Percentiles rank a stretch among this genome's conserved stretches.
phyloP scores from a whole-genome alignment of 2,888 invertebrate genomes.

The Tetheella fluctuosa region DNA sequence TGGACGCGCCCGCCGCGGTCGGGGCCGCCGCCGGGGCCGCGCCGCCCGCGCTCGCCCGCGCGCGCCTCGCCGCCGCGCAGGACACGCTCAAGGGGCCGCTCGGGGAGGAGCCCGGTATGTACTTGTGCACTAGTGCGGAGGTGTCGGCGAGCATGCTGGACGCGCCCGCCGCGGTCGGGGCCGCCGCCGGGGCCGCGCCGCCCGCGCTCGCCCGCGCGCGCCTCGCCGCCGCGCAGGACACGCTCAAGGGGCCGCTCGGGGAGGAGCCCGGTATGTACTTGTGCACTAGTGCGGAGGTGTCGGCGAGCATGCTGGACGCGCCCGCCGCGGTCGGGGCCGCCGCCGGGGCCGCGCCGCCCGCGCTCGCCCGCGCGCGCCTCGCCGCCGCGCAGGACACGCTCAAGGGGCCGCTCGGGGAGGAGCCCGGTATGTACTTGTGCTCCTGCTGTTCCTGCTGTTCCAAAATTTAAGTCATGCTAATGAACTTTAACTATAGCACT shows the following conservation, averaged over 20 bases:
- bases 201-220: slow-evolving; percentile 91
- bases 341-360: slow-evolving; percentile 82
- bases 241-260: slow-evolving; percentile 76
- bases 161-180: slow-evolving; percentile 84
- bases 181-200: slow-evolving; percentile 73
- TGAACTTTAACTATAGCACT: no score
- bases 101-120: slow-evolving; percentile 69
- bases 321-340: slow-evolving; percentile 78
- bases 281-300: no score
- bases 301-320: slow-evolving; percentile 91
- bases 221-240: slow-evolving; percentile 91
- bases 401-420: slow-evolving; percentile 68
- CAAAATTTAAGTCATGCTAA: no score
- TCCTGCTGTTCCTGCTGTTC: no score
- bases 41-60: slow-evolving; percentile 89
- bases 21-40: slow-evolving; percentile 63
- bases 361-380: slow-evolving; percentile 91
- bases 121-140: no score
- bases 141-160: slow-evolving; percentile 91
- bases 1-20: slow-evolving; percentile 88
- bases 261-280: slow-evolving; percentile 64
- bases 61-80: slow-evolving; percentile 92
- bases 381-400: slow-evolving; percentile 91
- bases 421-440: slow-evolving; percentile 62
- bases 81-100: slow-evolving; percentile 84